Evolutionary conservation across 2,888 invertebrate genomes (phyloP).

Genomic region (Orthosia gracilis): DNA sequence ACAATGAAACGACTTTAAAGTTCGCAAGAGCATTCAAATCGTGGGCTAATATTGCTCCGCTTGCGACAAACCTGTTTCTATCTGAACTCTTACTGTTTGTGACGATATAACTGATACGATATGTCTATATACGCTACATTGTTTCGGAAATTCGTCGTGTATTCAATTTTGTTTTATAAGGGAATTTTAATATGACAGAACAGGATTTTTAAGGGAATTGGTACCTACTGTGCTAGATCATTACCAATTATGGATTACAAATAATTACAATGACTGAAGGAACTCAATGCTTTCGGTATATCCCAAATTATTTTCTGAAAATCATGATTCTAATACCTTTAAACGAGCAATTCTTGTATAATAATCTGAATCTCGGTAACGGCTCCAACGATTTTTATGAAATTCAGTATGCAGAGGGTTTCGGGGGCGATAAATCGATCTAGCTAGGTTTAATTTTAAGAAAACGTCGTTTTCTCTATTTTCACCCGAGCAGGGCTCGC

Average conservation of each 20-base stretch:
- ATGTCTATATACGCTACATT: conserved; percentile 17
- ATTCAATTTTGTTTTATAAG: neutral
- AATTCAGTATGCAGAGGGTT: no score
- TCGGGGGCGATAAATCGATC: no score
- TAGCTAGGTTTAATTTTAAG: no score
- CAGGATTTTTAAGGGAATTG: neutral
- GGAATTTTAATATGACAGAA: neutral
- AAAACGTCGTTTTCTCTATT: no score
- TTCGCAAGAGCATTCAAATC: conserved; percentile 47
- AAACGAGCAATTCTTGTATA: no score
- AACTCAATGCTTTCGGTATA: neutral
- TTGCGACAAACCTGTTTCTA: conserved; percentile 49
- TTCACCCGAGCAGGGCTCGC: no score
- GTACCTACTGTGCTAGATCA: neutral
- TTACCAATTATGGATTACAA: neutral
- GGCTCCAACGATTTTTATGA: no score
- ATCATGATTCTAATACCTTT: neutral
- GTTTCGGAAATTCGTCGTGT: conserved; percentile 8
- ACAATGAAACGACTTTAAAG: conserved; percentile 33
- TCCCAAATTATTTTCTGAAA: neutral
- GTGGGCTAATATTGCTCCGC: conserved; percentile 41
- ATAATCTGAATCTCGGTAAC: no score
- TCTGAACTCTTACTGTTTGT: conserved; percentile 41
- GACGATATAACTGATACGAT: conserved; percentile 30
- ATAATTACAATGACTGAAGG: neutral